phyloP scores from a whole-genome alignment of 2,888 invertebrate genomes.

The Miltochrista miniata region DNA sequence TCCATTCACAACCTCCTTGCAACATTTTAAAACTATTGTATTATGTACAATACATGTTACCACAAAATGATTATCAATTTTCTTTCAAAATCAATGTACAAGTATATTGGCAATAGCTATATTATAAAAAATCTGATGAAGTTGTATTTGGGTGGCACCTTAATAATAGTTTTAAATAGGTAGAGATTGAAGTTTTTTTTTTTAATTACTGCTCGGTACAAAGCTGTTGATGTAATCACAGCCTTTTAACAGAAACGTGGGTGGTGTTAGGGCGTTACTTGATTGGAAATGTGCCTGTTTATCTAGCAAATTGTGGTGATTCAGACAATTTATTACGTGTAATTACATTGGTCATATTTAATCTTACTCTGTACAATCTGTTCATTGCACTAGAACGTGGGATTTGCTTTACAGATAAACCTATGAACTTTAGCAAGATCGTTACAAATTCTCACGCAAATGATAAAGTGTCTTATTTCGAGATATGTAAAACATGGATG shows the following conservation, averaged over 20 bases:
- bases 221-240: slow-evolving; percentile 8
- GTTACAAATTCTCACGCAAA: background rate
- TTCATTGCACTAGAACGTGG: slow-evolving; percentile 38
- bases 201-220: background rate
- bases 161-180: too few species aligned
- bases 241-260: slow-evolving; percentile 23
- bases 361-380: slow-evolving; percentile 37
- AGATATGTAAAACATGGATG: background rate
- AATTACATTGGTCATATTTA: slow-evolving; percentile 56
- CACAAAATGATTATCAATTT: too few species aligned
- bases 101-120: too few species aligned
- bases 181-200: too few species aligned
- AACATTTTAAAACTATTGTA: too few species aligned
- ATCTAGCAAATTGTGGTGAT: slow-evolving; percentile 47
- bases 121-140: too few species aligned
- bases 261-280: slow-evolving; percentile 43
- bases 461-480: background rate
- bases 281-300: slow-evolving; percentile 45
- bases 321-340: slow-evolving; percentile 60
- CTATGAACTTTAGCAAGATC: slow-evolving; percentile 2
- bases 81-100: too few species aligned
- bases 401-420: slow-evolving; percentile 23
- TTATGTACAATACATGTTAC: too few species aligned
- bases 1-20: too few species aligned
- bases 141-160: too few species aligned